Evolutionary conservation across 37 sponge, comb jelly and placozoan genomes (phyloP), one percentile per base, ranked within the genome.

Genomic region (Crambe crambe): DNA sequence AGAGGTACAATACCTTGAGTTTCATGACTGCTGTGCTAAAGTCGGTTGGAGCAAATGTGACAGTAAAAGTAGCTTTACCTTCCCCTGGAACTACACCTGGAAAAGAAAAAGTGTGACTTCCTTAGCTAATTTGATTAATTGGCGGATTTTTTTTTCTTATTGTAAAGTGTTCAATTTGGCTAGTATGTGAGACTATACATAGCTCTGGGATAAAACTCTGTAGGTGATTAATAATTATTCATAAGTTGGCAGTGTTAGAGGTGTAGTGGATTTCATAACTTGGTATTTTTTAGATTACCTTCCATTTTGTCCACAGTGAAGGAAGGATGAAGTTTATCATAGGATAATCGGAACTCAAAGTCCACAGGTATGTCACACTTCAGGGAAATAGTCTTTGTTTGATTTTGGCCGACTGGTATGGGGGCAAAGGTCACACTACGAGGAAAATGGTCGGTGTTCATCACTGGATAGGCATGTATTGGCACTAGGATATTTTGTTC

Each of bases 391-490:
- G 72, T 69, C 73, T 87, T 86, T 23, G 68, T 74, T 21, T 23
- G 31, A 31, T 73, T 85, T 71, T 87, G 82, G 20, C 89, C 88
- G 30, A 96, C 40, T 20, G 97, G 86, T n/a, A 91, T 93, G 27
- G 89, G 56, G 1, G 94, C 84, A 56, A 96, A 96, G 12, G 73
- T 69, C 20, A 96, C 43, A 32, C 76, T 56, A 56, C 70, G 75
- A n/a, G 91, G 97, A 78, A 96, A 93, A 27, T 79, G 36, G 37
- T 79, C 37, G 18, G 81, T 78, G 72, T 85, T 88, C 57, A 90
- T 43, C 22, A 88, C 87, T 36, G 97, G 97, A 68, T 93, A 96
- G 58, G 94, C 97, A 82, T 96, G 90, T 29, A 96, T 81, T 12
- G 93, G 97, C 18, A 96, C 78, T 0, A 93, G 80, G 6, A 96